A percentile compares a stretch with the other conserved stretches of the same genome.
These are phyloP conservation scores for Muscidifurax raptorellus DNA, from an alignment of 1,140 invertebrate species.

Conservation along the genomic window DNA sequence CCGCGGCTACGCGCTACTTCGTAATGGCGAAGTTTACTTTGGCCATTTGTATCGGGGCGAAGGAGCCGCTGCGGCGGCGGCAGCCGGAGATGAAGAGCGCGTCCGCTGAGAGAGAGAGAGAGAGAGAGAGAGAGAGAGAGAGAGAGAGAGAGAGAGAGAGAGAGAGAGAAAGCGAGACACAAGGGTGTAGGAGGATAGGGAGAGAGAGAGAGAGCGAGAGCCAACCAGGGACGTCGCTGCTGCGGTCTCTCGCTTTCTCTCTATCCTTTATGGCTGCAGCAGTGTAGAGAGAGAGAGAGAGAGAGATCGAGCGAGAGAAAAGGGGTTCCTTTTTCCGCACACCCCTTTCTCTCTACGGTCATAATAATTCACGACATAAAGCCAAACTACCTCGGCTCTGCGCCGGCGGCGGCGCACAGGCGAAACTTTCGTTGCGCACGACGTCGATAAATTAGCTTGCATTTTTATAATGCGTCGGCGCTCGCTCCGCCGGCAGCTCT, in stretches of 20 bases:
- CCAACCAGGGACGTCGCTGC: constrained; percentile 51
- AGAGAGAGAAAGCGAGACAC: constrained; percentile 41
- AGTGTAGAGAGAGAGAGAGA: background rate
- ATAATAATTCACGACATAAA: constrained; percentile 73
- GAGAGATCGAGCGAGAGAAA: background rate
- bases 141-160: background rate
- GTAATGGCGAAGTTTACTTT: constrained; percentile 74
- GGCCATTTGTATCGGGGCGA: constrained; percentile 69
- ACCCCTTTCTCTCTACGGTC: constrained; percentile 49
- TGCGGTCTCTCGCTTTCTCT: constrained; percentile 42
- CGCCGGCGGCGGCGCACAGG: constrained; percentile 46
- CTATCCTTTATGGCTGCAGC: constrained; percentile 26
- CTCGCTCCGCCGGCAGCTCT: constrained; percentile 50
- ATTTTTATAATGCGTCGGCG: constrained; percentile 66
- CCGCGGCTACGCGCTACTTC: constrained; percentile 60
- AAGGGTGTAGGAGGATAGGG: background rate
- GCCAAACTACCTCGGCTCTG: constrained; percentile 66
- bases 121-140: constrained; percentile 46
- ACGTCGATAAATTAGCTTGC: constrained; percentile 69
- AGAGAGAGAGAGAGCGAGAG: constrained; percentile 50
- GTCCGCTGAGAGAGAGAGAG: background rate
- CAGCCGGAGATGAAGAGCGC: constrained; percentile 48
- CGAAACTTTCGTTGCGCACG: constrained; percentile 63
- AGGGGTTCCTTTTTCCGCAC: constrained; percentile 41
- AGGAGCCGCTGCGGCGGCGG: constrained; percentile 28